Conservation (phyloP, 2,888 invertebrate species). For the Erannis defoliaria region DNA sequence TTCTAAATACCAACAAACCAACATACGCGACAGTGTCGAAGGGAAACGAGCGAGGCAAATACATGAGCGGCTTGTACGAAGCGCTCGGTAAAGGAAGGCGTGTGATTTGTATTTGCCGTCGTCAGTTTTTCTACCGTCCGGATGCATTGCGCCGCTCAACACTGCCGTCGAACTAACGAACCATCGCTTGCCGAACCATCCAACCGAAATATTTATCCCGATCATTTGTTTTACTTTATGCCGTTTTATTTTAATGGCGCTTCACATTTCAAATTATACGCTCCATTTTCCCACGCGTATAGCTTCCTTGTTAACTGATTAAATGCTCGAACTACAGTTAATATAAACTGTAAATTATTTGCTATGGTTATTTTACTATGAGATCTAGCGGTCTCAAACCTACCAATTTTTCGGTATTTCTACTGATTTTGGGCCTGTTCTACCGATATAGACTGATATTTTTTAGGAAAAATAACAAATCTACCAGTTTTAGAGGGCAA, state of each 20-base stretch:
- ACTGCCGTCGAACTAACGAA: slow-evolving; percentile 77
- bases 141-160: slow-evolving; percentile 67
- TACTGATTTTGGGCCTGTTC: too few relatives aligned
- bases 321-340: too few relatives aligned
- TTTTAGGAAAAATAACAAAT: too few relatives aligned
- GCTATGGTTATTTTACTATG: too few relatives aligned
- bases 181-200: slow-evolving; percentile 68
- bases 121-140: slow-evolving; percentile 73
- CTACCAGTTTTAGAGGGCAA: too few relatives aligned
- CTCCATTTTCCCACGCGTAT: slow-evolving; percentile 7
- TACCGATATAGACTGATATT: too few relatives aligned
- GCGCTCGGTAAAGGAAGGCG: slow-evolving; percentile 55
- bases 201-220: slow-evolving; percentile 73
- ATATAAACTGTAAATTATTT: too few relatives aligned
- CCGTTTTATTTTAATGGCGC: slow-evolving; percentile 51
- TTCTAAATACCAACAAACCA: slow-evolving; percentile 20
- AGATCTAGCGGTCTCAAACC: too few relatives aligned
- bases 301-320: neutral
- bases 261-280: slow-evolving; percentile 24
- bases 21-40: slow-evolving; percentile 18
- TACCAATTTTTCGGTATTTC: too few relatives aligned
- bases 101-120: slow-evolving; percentile 78
- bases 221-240: slow-evolving; percentile 64
- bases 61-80: slow-evolving; percentile 26
- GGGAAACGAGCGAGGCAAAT: slow-evolving; percentile 9